Evolutionary conservation across 2,113 vertebrate genomes (phyloP), one percentile per base, ranked within the genome.

Genomic region (Vulpes ferrilata): DNA sequence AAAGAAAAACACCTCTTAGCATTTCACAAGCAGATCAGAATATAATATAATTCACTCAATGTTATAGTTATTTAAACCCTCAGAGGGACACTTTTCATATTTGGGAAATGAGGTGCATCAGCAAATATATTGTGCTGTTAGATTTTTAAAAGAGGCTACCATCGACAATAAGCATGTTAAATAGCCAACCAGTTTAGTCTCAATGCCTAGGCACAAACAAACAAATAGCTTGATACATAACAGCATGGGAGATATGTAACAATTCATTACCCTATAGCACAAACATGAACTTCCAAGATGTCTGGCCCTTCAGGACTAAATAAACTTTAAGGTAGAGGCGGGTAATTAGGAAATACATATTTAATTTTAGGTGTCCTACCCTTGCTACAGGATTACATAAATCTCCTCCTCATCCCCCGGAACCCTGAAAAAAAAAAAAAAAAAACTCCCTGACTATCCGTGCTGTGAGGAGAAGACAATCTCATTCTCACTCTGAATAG

Each of bases 181-280:
- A 65, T 38, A 67, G 27, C 12, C 4, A 0, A 30, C 11, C n/a
- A 60, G 53, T 3, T 83, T 95, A 93, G 19, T 48, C 10, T 95
- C 96, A 55, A 55, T 83, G 20, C 23, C 27, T 51, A 86, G 20
- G 57, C n/a, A 82, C 16, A 94, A 87, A 79, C 16, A 94, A 87
- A 79, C 22, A 96, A 82, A 97, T 4, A 91, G 53, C 16, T 92
- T 90, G 20, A 88, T 62, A 59, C 17, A 69, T 35, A 90, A 86
- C 32, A 78, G 55, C 11, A 20, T 48, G 15, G 10, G 16, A 64
- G 60, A 85, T 73, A 80, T 35, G 87, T 84, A 90, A 94, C 86
- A 51, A 43, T 16, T 43, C 53, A 87, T 84, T 65, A 78, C 35
- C 25, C 5, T 53, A n/a, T 35, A 35, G 57, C n/a, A 91, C 15